phyloP scores from a whole-genome alignment of 2,113 vertebrate genomes.

The Acrocephalus kingi region DNA sequence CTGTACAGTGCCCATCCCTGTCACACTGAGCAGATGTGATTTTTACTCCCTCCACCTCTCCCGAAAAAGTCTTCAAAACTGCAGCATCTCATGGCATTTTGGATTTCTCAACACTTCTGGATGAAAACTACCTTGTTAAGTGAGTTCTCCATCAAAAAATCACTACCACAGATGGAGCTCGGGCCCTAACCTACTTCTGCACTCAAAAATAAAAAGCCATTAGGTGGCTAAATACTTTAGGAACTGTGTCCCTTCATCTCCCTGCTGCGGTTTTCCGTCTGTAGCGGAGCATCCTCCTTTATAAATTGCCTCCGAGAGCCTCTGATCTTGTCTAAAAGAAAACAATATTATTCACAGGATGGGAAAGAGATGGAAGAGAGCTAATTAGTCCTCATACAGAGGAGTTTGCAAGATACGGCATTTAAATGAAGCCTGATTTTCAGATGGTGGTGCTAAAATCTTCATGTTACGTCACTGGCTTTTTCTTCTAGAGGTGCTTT shows the following conservation, averaged over 20 bases:
- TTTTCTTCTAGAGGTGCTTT: background rate
- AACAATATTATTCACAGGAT: slow-evolving; percentile 49
- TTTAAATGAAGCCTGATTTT: slow-evolving; percentile 34
- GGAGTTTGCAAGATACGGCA: background rate
- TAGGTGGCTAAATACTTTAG: slow-evolving; percentile 53
- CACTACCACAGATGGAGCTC: background rate
- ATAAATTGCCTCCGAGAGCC: slow-evolving; percentile 57
- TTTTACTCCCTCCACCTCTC: background rate
- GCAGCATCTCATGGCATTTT: background rate
- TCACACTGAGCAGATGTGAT: background rate
- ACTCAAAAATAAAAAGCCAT: slow-evolving; percentile 42
- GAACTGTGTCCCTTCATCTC: slow-evolving; percentile 39
- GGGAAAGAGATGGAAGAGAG: slow-evolving; percentile 11
- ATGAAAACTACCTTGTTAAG: slow-evolving; percentile 6
- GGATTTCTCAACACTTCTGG: background rate
- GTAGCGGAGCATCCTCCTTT: slow-evolving; percentile 12
- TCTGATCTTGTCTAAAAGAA: slow-evolving; percentile 54
- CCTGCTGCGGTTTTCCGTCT: background rate
- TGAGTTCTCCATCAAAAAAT: slow-evolving; percentile 25
- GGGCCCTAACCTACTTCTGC: slow-evolving; percentile 39
- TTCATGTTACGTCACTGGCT: background rate
- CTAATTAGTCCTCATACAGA: slow-evolving; percentile 17
- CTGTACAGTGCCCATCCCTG: background rate
- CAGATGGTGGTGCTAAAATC: background rate
- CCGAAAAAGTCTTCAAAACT: background rate